Percentiles rank a stretch among this genome's conserved stretches.
phyloP scores from a whole-genome alignment of 2,113 vertebrate species.

The Python bivittatus region DNA sequence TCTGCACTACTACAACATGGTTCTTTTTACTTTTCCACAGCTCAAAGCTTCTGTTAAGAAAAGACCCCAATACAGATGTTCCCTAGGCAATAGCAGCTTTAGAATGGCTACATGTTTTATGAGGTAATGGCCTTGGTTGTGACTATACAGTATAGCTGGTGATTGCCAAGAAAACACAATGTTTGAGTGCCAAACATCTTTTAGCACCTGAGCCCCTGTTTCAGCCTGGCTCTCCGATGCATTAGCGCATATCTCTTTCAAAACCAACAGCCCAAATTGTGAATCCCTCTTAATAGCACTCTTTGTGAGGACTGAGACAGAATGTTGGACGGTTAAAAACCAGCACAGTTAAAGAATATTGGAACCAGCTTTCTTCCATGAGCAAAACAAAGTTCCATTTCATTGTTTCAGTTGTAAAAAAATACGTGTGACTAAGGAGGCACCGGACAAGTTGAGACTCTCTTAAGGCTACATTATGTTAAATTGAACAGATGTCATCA shows the following conservation, averaged over 20 bases:
- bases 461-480: slow-evolving; percentile 18
- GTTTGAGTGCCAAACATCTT: background rate
- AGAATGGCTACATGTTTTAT: background rate
- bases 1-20: background rate
- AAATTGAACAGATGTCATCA: slow-evolving; percentile 5
- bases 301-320: background rate
- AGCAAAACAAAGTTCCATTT: background rate
- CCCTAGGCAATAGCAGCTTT: background rate
- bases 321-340: background rate
- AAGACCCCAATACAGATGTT: slow-evolving; percentile 17
- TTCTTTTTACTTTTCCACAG: background rate
- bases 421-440: background rate
- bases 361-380: background rate
- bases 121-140: background rate
- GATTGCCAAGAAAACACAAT: background rate
- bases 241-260: background rate
- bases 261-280: background rate
- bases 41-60: slow-evolving; percentile 19
- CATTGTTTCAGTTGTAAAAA: background rate
- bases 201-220: background rate
- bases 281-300: background rate
- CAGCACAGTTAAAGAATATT: background rate
- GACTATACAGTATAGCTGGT: too few species aligned
- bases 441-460: background rate
- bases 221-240: background rate